Percentiles rank a stretch among this genome's conserved stretches.
These are phyloP conservation scores for Chesias legatella DNA, from an alignment of 2,888 invertebrate species.

Conservation along the genomic window DNA sequence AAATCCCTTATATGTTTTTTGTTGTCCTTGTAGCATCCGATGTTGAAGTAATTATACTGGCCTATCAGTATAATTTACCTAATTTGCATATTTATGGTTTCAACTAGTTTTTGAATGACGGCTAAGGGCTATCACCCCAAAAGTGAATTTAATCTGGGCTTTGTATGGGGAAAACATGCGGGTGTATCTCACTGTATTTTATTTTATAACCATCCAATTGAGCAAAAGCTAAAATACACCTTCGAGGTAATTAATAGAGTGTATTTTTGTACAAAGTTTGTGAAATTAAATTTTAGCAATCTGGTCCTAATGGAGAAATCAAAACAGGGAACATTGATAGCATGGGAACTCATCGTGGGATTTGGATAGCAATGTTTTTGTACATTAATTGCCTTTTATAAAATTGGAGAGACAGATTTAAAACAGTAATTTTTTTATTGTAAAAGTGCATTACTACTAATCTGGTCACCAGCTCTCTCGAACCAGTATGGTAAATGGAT, in stretches of 20 bases:
- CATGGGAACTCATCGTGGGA: constrained; percentile 66
- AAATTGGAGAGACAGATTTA: background rate
- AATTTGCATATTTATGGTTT: constrained; percentile 8
- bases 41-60: too few relatives aligned
- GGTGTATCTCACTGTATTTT: constrained; percentile 53
- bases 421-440: too few relatives aligned
- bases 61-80: too few relatives aligned
- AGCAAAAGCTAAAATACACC: constrained; percentile 27
- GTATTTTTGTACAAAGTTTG: constrained; percentile 13
- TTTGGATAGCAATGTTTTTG: constrained; percentile 39
- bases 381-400: constrained; percentile 8
- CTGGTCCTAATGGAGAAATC: constrained; percentile 63
- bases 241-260: constrained; percentile 23
- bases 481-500: too few relatives aligned
- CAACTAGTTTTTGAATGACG: constrained; percentile 34
- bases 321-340: constrained; percentile 69
- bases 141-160: constrained; percentile 50
- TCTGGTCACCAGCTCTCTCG: too few relatives aligned
- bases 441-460: too few relatives aligned
- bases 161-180: constrained; percentile 66
- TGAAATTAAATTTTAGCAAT: constrained; percentile 49
- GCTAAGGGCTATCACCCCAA: constrained; percentile 53
- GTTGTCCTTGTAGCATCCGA: too few relatives aligned
- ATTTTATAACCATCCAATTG: constrained; percentile 24
- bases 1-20: too few relatives aligned